A percentile compares a stretch with the other conserved stretches of the same genome.
Evolutionary conservation across 2,797 vertebrate genomes (phyloP).

Genomic region (Rhinichthys osculus): DNA sequence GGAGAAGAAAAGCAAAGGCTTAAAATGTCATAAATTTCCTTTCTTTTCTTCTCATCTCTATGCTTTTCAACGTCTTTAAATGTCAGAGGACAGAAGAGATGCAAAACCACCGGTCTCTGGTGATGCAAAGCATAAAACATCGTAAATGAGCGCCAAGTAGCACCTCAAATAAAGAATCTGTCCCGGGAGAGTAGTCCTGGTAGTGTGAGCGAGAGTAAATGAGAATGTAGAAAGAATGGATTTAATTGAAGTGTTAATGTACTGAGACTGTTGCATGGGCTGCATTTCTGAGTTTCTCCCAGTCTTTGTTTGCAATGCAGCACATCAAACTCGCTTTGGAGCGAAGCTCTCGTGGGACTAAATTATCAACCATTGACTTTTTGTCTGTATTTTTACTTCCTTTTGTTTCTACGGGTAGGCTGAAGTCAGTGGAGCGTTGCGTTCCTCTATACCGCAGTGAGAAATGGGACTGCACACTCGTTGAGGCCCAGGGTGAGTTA

Average conservation of each 20-base stretch:
- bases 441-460: slow-evolving; percentile 49
- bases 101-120: slow-evolving; percentile 52
- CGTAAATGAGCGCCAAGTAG: slow-evolving; percentile 21
- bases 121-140: slow-evolving; percentile 23
- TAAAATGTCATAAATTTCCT: background rate
- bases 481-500: background rate
- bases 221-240: slow-evolving; percentile 67
- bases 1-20: background rate
- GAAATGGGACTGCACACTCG: slow-evolving; percentile 34
- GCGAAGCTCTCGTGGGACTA: slow-evolving; percentile 31
- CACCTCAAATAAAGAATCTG: slow-evolving; percentile 39
- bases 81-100: slow-evolving; percentile 65
- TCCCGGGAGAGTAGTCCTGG: slow-evolving; percentile 7
- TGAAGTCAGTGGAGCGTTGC: slow-evolving; percentile 56
- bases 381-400: slow-evolving; percentile 46
- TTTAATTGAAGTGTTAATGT: slow-evolving; percentile 81
- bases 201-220: slow-evolving; percentile 61
- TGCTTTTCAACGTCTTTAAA: slow-evolving; percentile 61
- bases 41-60: slow-evolving; percentile 9
- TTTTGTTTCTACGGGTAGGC: slow-evolving; percentile 41
- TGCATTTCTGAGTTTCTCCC: slow-evolving; percentile 22
- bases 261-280: slow-evolving; percentile 69
- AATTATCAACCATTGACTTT: slow-evolving; percentile 61
- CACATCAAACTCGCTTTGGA: slow-evolving; percentile 28
- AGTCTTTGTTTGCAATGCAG: slow-evolving; percentile 71